These are phyloP conservation scores for Odontothrips loti DNA, from an alignment of 2,888 invertebrate genomes.

Conservation along the genomic window DNA sequence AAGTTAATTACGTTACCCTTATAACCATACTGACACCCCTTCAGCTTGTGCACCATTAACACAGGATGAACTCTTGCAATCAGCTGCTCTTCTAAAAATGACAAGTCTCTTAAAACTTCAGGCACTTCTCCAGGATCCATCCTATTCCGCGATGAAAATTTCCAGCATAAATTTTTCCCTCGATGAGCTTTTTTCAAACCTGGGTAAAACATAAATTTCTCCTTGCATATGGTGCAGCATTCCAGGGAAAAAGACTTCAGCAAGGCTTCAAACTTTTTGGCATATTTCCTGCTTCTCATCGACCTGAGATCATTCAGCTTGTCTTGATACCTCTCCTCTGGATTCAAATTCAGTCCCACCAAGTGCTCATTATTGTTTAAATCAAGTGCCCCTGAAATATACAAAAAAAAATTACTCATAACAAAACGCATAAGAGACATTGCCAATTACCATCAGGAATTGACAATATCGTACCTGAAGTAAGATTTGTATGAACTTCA, in stretches of 20 bases:
- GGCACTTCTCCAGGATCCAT: conserved; percentile 28
- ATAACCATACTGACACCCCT: conserved; percentile 32
- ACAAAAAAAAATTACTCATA: not conserved
- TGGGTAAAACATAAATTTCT: not conserved
- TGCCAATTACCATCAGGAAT: not conserved
- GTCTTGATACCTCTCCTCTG: not conserved
- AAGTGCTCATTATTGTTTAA: no score
- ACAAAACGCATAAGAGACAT: not conserved
- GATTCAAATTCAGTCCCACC: no score
- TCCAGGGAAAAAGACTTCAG: not conserved
- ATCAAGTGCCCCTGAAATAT: not conserved
- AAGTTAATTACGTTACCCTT: conserved; percentile 33
- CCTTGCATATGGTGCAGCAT: not conserved
- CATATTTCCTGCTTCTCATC: not conserved
- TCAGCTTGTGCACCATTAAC: conserved; percentile 29
- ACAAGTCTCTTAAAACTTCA: conserved; percentile 10
- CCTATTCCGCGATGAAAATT: not conserved
- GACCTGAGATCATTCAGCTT: not conserved
- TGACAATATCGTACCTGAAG: not conserved
- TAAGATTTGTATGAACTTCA: not conserved
- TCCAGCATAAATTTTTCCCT: not conserved
- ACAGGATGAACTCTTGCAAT: conserved; percentile 34
- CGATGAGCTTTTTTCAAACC: not conserved
- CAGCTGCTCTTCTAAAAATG: conserved; percentile 29
- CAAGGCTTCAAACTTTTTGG: not conserved